Percentiles rank a stretch among this genome's conserved stretches.
Evolutionary conservation across 2,797 vertebrate genomes (phyloP).

Genomic region (Sebastes nivosus): DNA sequence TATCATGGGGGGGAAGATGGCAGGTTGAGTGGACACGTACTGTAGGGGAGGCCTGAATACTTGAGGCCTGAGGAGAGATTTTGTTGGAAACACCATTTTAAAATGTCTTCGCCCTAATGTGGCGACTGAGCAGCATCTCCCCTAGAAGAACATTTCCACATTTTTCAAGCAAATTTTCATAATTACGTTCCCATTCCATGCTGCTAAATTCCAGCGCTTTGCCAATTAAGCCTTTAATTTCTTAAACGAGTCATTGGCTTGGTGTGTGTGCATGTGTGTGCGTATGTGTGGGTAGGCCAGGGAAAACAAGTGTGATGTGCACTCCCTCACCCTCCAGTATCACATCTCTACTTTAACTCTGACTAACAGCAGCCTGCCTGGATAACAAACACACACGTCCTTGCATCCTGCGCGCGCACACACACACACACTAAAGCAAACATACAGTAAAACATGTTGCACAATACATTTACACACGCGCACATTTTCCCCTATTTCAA

Average conservation of each 20-base stretch:
- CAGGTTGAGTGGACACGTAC: conserved; percentile 26
- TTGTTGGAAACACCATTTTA: neutral
- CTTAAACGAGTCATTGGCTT: conserved; percentile 19
- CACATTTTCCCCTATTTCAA: neutral
- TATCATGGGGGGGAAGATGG: conserved; percentile 33
- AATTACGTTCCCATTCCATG: conserved; percentile 18
- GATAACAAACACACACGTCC: conserved; percentile 39
- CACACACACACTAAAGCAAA: neutral
- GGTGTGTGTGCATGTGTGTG: neutral
- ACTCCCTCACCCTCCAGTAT: conserved; percentile 44
- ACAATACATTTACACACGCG: neutral
- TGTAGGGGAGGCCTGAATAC: neutral
- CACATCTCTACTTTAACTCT: conserved; percentile 53
- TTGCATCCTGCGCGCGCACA: neutral
- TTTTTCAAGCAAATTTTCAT: neutral
- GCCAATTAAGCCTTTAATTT: conserved; percentile 42
- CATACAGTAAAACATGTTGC: neutral
- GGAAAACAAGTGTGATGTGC: conserved; percentile 30
- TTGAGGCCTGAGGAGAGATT: conserved; percentile 1
- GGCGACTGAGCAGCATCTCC: neutral
- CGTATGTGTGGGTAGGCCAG: neutral
- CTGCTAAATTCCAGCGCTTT: conserved; percentile 6
- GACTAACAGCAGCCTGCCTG: conserved; percentile 45
- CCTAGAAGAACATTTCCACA: neutral
- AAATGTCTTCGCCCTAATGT: neutral